These are phyloP conservation scores for Asteroscopus sphinx DNA, from an alignment of 2,888 invertebrate species.

Conservation along the genomic window DNA sequence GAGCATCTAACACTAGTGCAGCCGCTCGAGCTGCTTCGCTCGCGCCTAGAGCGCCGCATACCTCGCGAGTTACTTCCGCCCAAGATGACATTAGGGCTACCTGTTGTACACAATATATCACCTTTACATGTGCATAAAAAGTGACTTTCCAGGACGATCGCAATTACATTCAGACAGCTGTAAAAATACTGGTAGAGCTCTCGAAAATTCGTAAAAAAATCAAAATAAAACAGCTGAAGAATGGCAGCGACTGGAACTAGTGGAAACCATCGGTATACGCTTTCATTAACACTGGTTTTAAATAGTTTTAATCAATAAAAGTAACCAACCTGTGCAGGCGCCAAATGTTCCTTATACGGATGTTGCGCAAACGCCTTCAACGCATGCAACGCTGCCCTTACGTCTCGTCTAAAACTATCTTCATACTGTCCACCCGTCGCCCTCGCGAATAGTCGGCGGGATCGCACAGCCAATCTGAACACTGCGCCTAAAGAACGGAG, in stretches of 20 bases:
- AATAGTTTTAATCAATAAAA: background rate
- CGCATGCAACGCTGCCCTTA: constrained; percentile 94
- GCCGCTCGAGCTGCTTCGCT: constrained; percentile 94
- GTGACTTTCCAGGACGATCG: no score
- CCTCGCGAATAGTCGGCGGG: constrained; percentile 94
- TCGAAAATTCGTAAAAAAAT: no score
- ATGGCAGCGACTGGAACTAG: no score
- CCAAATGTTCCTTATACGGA: constrained; percentile 92
- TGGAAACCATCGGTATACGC: no score
- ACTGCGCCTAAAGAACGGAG: constrained; percentile 97
- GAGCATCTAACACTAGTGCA: constrained; percentile 94
- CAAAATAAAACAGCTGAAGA: no score
- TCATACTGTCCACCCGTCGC: constrained; percentile 97
- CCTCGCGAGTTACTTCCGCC: constrained; percentile 95
- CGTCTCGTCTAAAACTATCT: constrained; percentile 95
- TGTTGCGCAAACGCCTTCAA: constrained; percentile 93
- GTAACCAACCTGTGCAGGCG: constrained; percentile 92
- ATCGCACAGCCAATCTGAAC: constrained; percentile 97
- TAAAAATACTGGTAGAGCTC: no score
- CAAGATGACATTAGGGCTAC: constrained; percentile 95
- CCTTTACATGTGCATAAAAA: no score
- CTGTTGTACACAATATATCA: no score
- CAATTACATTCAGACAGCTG: no score
- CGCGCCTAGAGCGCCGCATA: constrained; percentile 93
- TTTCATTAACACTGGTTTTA: no score